These are phyloP conservation scores for Forbesichthys agassizii DNA, from an alignment of 2,113 vertebrate species.

Conservation along the genomic window DNA sequence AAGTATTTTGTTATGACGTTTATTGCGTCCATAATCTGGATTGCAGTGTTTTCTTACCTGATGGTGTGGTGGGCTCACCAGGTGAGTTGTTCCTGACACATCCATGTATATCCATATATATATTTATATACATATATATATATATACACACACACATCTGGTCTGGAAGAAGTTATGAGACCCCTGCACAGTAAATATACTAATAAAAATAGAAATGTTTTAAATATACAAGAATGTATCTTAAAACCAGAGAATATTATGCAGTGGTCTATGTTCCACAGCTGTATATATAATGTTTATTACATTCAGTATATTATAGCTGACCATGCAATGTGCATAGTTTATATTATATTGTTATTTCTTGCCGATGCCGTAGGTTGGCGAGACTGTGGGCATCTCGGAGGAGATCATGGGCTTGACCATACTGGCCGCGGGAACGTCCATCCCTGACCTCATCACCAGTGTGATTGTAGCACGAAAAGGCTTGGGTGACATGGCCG, in stretches of 20 bases:
- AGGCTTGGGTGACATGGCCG: conserved; percentile 78
- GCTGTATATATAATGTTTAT: too few relatives aligned
- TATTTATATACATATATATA: neutral
- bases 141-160: neutral
- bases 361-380: conserved; percentile 54
- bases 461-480: conserved; percentile 79
- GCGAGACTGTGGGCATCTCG: conserved; percentile 74
- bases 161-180: too few relatives aligned
- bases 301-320: too few relatives aligned
- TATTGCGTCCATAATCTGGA: conserved; percentile 75
- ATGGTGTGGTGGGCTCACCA: conserved; percentile 82
- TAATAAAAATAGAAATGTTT: too few relatives aligned
- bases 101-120: too few relatives aligned
- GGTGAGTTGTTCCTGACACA: conserved; percentile 45
- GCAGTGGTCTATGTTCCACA: too few relatives aligned
- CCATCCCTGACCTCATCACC: conserved; percentile 79
- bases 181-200: too few relatives aligned
- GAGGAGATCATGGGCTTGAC: conserved; percentile 80
- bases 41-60: conserved; percentile 75
- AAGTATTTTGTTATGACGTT: conserved; percentile 71
- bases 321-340: neutral
- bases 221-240: too few relatives aligned
- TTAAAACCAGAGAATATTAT: too few relatives aligned
- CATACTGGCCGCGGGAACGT: conserved; percentile 77
- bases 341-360: neutral